phyloP scores from a whole-genome alignment of 2,797 vertebrate genomes.

The Myripristis jacobus region DNA sequence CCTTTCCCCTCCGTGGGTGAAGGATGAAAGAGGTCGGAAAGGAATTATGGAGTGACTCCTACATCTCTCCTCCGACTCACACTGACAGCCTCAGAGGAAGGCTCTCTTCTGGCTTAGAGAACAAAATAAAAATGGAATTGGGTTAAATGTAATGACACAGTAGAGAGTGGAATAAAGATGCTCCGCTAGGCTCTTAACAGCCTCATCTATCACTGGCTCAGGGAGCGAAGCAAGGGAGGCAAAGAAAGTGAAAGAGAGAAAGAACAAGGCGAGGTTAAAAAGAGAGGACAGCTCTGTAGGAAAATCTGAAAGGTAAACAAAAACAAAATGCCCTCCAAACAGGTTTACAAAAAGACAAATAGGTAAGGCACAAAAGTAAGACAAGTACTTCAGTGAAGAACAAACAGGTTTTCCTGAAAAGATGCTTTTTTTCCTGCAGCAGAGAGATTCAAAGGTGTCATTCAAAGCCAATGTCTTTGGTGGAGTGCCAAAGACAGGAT shows the following conservation, averaged over 20 bases:
- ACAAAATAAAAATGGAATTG: constrained; percentile 47
- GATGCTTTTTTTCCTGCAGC: neutral
- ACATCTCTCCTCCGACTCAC: neutral
- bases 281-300: neutral
- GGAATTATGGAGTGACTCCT: constrained; percentile 9
- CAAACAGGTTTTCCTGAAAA: neutral
- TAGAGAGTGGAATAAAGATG: constrained; percentile 48
- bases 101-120: constrained; percentile 17
- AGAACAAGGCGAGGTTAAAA: constrained; percentile 35
- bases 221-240: constrained; percentile 29
- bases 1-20: constrained; percentile 24
- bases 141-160: constrained; percentile 62
- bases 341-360: constrained; percentile 11
- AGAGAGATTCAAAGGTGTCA: neutral
- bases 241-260: constrained; percentile 21
- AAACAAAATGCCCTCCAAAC: constrained; percentile 17
- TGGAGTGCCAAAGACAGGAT: neutral
- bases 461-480: neutral
- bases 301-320: constrained; percentile 12
- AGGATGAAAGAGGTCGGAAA: constrained; percentile 27
- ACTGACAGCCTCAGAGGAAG: constrained; percentile 1
- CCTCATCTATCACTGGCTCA: constrained; percentile 64
- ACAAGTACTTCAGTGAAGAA: neutral
- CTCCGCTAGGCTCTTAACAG: constrained; percentile 49
- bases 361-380: neutral